Conservation (phyloP, 2,113 vertebrate genomes). For the Tragelaphus buxtoni region DNA sequence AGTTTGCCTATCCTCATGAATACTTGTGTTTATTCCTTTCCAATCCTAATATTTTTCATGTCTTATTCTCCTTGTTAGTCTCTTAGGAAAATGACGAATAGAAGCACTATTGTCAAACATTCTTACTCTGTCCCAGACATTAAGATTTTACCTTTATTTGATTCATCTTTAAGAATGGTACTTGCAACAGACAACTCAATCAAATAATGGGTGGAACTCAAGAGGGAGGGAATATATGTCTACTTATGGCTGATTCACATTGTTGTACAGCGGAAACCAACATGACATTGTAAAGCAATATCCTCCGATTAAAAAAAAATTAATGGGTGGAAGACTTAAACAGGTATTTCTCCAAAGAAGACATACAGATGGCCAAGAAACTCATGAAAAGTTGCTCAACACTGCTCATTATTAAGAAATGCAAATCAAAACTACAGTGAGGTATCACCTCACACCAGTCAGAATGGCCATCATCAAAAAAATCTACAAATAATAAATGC, state of each 20-base stretch:
- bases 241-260: neutral
- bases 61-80: neutral
- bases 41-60: neutral
- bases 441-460: neutral
- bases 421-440: neutral
- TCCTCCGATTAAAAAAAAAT: neutral
- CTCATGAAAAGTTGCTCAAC: neutral
- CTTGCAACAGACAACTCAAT: neutral
- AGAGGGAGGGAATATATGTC: neutral
- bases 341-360: neutral
- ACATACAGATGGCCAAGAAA: neutral
- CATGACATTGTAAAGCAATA: neutral
- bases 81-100: neutral
- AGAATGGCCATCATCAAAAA: neutral
- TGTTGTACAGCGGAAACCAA: neutral
- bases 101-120: neutral
- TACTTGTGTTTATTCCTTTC: neutral
- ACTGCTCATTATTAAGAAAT: neutral
- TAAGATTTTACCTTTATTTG: neutral
- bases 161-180: neutral
- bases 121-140: neutral
- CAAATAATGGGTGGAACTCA: neutral
- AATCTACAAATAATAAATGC: neutral
- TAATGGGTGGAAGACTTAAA: neutral
- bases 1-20: neutral